phyloP scores from a whole-genome alignment of 2,113 vertebrate genomes.

The Puffinus mauretanicus region DNA sequence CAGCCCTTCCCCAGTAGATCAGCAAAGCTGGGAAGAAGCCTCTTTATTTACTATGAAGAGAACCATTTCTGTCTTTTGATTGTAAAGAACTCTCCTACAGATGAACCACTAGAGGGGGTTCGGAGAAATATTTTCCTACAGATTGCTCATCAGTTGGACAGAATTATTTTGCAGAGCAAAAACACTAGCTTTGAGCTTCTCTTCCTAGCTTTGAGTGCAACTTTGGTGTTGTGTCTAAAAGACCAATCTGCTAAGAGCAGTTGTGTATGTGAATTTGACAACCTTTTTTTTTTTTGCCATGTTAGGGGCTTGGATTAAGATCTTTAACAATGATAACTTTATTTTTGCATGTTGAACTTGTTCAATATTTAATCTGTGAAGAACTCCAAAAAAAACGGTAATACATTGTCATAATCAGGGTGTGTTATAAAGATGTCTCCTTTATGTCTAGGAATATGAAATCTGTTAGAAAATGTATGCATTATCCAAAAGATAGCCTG shows the following conservation, averaged over 20 bases:
- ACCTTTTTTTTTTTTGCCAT: neutral
- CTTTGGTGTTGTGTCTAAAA: neutral
- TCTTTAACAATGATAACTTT: neutral
- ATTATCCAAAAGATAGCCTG: neutral
- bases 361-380: neutral
- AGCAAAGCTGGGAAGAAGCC: neutral
- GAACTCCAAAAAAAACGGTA: neutral
- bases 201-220: neutral
- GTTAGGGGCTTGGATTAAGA: neutral
- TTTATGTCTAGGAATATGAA: neutral
- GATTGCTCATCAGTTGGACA: neutral
- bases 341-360: neutral
- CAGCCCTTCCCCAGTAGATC: neutral
- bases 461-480: neutral
- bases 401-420: neutral
- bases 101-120: slow-evolving; percentile 28
- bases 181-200: neutral
- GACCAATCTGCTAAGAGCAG: neutral
- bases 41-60: neutral
- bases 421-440: neutral
- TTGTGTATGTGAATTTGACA: neutral
- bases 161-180: neutral
- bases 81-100: neutral
- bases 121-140: neutral
- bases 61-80: neutral